phyloP scores from a whole-genome alignment of 2,888 invertebrate genomes.

The Apotomis turbidana region DNA sequence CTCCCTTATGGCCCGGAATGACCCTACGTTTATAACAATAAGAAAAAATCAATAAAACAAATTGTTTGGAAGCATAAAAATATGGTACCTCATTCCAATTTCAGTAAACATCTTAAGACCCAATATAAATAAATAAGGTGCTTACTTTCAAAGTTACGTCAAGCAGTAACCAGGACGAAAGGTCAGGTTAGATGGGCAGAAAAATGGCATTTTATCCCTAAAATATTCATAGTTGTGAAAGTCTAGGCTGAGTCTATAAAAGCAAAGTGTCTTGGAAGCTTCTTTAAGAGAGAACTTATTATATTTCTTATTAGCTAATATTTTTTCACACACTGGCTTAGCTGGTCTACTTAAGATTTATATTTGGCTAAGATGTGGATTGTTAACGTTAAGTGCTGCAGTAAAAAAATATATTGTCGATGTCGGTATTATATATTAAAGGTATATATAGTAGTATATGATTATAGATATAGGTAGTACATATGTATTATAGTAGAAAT shows the following conservation, averaged over 20 bases:
- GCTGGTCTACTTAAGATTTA: background rate
- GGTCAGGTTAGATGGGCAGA: conserved; percentile 26
- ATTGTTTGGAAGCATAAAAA: background rate
- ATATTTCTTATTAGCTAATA: conserved; percentile 21
- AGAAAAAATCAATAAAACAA: too few species aligned
- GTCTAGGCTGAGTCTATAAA: conserved; percentile 38
- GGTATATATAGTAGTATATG: too few species aligned
- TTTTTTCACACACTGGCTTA: conserved; percentile 18
- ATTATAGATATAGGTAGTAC: too few species aligned
- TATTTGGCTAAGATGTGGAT: background rate
- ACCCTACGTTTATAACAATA: too few species aligned
- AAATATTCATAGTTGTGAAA: conserved; percentile 40
- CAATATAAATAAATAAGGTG: conserved; percentile 21
- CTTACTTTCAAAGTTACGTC: conserved; percentile 14
- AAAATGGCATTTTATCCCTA: conserved; percentile 24
- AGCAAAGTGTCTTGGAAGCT: conserved; percentile 34
- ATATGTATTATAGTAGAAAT: too few species aligned
- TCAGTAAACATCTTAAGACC: conserved; percentile 6
- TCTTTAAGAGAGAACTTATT: conserved; percentile 26
- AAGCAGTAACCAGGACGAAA: conserved; percentile 28
- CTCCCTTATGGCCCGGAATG: too few species aligned
- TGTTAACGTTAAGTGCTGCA: background rate
- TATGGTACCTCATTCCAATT: background rate
- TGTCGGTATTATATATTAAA: too few species aligned
- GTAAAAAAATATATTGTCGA: background rate